Percentiles rank a stretch among this genome's conserved stretches.
These are phyloP conservation scores for Crotophaga sulcirostris DNA, from an alignment of 2,113 vertebrate species.

Conservation along the genomic window DNA sequence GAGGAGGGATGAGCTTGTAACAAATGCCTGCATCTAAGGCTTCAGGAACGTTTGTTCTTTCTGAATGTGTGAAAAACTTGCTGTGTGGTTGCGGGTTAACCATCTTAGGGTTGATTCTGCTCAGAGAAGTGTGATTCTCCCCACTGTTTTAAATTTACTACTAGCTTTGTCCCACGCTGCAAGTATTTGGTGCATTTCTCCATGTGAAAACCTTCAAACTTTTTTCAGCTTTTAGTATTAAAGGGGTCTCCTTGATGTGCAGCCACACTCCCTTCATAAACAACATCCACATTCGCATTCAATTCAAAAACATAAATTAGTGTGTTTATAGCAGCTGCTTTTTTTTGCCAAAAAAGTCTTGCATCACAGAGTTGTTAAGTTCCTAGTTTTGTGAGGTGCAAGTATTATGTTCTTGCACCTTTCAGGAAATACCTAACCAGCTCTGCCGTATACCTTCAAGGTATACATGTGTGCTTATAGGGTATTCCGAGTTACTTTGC, in stretches of 20 bases:
- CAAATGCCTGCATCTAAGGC: not conserved
- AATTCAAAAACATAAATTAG: not conserved
- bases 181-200: not conserved
- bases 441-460: not conserved
- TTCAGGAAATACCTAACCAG: not conserved
- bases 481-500: not conserved
- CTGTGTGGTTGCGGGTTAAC: not conserved
- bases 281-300: not conserved
- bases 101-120: not conserved
- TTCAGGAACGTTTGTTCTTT: not conserved
- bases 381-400: not conserved
- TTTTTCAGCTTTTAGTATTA: not conserved
- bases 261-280: not conserved
- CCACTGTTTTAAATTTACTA: not conserved
- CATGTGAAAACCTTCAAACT: not conserved
- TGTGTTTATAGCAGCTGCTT: not conserved
- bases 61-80: not conserved
- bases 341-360: not conserved
- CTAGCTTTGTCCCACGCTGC: not conserved
- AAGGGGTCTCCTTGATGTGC: not conserved
- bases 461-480: fast-evolving
- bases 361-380: not conserved
- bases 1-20: not conserved
- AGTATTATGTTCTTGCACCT: not conserved
- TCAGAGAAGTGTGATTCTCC: not conserved